Conservation (phyloP, 2,113 vertebrate genomes). For the Atlantisia rogersi region DNA sequence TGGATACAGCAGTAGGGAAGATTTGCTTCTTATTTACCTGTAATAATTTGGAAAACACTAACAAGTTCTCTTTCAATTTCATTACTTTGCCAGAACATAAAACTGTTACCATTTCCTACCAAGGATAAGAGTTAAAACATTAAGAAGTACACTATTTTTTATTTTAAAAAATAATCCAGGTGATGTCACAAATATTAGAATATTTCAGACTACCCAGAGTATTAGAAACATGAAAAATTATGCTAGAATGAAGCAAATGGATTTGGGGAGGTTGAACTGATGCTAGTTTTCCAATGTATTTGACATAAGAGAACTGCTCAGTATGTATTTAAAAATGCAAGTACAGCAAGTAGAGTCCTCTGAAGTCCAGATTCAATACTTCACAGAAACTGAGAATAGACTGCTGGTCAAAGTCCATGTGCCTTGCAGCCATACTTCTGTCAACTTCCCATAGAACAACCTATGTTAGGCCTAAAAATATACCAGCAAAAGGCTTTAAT, state of each 20-base stretch:
- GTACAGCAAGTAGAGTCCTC: not conserved
- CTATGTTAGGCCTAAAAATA: not conserved
- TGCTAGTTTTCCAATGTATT: not conserved
- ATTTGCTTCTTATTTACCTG: slow-evolving; percentile 19
- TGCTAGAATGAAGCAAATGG: not conserved
- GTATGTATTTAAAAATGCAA: not conserved
- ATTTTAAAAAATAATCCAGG: not conserved
- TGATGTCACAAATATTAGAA: not conserved
- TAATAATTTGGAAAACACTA: not conserved
- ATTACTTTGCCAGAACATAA: not conserved
- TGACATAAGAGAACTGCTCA: not conserved
- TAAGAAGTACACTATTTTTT: not conserved
- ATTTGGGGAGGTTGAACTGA: not conserved
- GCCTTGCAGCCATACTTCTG: not conserved
- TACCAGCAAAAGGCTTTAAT: not conserved
- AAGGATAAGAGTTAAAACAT: not conserved
- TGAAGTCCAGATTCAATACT: not conserved
- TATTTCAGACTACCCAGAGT: not conserved
- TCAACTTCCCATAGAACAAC: not conserved
- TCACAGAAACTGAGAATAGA: not conserved
- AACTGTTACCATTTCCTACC: not conserved
- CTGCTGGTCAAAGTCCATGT: not conserved
- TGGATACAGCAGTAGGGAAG: not conserved
- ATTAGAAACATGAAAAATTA: not conserved
- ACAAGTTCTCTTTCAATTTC: not conserved